A percentile compares a stretch with the other conserved stretches of the same genome.
These are phyloP conservation scores for Cephalopterus ornatus DNA, from an alignment of 2,113 vertebrate species.

Conservation along the genomic window DNA sequence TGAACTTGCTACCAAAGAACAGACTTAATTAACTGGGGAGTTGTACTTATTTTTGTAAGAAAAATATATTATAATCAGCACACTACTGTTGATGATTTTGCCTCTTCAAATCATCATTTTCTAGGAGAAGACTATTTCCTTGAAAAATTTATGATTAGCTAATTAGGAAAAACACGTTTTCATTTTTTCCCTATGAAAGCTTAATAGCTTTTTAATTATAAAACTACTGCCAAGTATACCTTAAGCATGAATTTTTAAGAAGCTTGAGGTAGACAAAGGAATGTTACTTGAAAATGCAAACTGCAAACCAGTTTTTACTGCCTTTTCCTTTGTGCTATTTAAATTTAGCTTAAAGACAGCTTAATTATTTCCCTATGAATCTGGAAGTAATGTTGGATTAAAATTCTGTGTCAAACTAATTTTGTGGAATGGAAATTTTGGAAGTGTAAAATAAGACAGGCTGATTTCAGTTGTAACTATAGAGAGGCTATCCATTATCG, in stretches of 20 bases:
- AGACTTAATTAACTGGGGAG: neutral
- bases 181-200: neutral
- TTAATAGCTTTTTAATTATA: slow-evolving; percentile 27
- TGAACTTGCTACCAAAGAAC: neutral
- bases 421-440: neutral
- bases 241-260: slow-evolving; percentile 27
- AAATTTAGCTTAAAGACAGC: slow-evolving; percentile 29
- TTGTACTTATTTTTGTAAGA: neutral
- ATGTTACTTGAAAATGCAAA: neutral
- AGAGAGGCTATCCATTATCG: neutral
- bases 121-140: neutral
- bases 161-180: neutral
- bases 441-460: neutral
- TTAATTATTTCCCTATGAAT: slow-evolving; percentile 31
- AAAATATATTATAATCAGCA: neutral
- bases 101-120: neutral
- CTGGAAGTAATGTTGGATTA: neutral
- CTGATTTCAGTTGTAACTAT: neutral
- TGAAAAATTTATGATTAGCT: slow-evolving; percentile 17
- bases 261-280: neutral
- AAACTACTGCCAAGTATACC: slow-evolving; percentile 4
- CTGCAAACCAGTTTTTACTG: neutral
- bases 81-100: neutral
- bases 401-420: neutral
- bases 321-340: slow-evolving; percentile 10